Evolutionary conservation across 2,888 invertebrate genomes (phyloP).

Genomic region (Polydrusus cervinus): DNA sequence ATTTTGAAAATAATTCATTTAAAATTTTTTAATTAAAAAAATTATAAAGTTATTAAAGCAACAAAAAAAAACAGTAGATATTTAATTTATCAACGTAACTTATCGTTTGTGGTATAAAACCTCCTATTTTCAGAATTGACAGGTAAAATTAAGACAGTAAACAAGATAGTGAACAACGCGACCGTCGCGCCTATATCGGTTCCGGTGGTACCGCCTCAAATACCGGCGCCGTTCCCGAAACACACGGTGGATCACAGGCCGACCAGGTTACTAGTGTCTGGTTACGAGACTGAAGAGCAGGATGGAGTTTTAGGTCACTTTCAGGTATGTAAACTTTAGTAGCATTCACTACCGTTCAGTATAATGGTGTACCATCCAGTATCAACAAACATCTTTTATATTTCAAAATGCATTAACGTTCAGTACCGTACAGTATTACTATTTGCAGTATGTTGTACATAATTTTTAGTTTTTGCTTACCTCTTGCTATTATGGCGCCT

Average conservation of each 20-base stretch:
- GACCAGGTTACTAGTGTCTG: conserved; percentile 88
- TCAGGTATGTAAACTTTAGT: conserved; percentile 78
- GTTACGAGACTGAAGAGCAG: conserved; percentile 89
- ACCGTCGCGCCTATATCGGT: conserved; percentile 46
- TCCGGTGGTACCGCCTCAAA: conserved; percentile 6
- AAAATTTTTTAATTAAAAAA: no score
- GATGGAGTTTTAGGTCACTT: conserved; percentile 88
- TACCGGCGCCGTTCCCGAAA: conserved; percentile 38
- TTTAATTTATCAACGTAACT: neutral
- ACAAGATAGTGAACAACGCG: conserved; percentile 60
- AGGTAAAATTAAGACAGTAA: conserved; percentile 57
- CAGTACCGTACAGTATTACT: no score
- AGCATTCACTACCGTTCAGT: no score
- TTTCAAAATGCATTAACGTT: no score
- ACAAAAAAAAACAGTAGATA: neutral
- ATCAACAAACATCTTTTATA: no score
- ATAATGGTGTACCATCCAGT: no score
- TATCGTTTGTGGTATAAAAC: no score
- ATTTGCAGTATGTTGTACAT: no score
- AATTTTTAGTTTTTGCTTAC: no score
- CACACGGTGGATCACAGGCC: conserved; percentile 89
- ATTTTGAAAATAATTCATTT: no score
- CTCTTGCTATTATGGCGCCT: no score
- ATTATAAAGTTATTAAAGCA: neutral
- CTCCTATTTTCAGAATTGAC: conserved; percentile 55